These are phyloP conservation scores for Perodicticus potto DNA, from an alignment of 2,797 vertebrate genomes.

Conservation along the genomic window DNA sequence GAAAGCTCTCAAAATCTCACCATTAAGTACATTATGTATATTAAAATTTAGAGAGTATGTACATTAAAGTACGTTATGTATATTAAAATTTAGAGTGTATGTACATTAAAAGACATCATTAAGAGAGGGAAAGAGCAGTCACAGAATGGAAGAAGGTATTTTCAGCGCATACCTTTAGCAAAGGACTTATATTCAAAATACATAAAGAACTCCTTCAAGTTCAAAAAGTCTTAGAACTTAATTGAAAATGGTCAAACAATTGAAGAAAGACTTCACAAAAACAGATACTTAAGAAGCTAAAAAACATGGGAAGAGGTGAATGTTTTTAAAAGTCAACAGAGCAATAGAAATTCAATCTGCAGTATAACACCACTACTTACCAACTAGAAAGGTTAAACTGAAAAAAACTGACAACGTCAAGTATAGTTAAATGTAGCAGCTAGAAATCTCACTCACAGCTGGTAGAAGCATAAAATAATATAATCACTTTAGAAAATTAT, in stretches of 20 bases:
- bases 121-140: neutral
- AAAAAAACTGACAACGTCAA: neutral
- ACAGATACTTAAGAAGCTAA: neutral
- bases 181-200: neutral
- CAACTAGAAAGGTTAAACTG: neutral
- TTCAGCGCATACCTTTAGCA: neutral
- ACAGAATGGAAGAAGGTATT: neutral
- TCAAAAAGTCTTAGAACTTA: neutral
- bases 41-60: neutral
- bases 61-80: neutral
- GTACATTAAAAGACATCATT: neutral
- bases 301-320: neutral
- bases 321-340: neutral
- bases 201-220: neutral
- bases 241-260: neutral
- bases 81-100: slow-evolving; percentile 12
- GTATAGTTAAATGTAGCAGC: neutral
- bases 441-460: neutral
- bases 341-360: neutral
- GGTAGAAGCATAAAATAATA: neutral
- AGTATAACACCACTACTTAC: neutral
- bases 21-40: neutral
- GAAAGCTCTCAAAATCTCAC: neutral
- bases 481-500: neutral
- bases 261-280: neutral